Base-by-base conservation (phyloP, 2,113 vertebrate species). In the Melanerpes formicivorus region DNA sequence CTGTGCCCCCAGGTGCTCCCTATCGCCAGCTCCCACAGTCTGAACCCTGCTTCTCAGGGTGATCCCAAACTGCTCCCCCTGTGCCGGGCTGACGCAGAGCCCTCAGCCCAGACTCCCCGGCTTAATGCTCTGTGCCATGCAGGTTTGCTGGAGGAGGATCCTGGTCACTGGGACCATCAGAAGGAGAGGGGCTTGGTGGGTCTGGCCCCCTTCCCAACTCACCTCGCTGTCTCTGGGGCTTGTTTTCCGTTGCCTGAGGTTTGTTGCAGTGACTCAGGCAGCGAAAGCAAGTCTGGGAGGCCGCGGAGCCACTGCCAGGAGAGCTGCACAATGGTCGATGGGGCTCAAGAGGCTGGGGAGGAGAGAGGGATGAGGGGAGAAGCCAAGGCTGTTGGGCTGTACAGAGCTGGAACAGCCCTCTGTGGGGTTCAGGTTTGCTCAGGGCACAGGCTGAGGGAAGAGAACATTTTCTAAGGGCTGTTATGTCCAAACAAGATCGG, bases 271-370 rank as follows among this genome's bases (percentile, higher is more conserved):
- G 93, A 97, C 98, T 97, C 99, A 99, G 99, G 99, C 99, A 99
- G 99, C 98, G 98, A 99, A 99, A 99, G 98, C 98, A 99, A 99
- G 98, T 98, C 99, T 98, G 97, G 98, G 97, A 98, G 96, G 97
- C 96, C 85, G 96, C 62, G 95, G 74, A 93, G 42, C 65, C 2
- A 3, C 95, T 56, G 59, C 93, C 4, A 12, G 40, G 63, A 56
- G 52, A 77, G 22, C 29, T 72, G 75, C 30, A 13, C 32, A 4
- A 7, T 44, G 37, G 37, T 14, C 14, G 8, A 19, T 42, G 54
- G 54, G 26, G 37, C 70, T 55, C 8, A 27, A 18, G 0, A 30
- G 16, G 11, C 5, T 10, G 14, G 10, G 64, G 13, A 17, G 29
- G n/a, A 63, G n/a, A 63, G 40, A 19, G 5, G 15, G 18, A 8